These are phyloP conservation scores for Drosophila meridionalis DNA, from an alignment of 2,888 invertebrate species.

Conservation along the genomic window DNA sequence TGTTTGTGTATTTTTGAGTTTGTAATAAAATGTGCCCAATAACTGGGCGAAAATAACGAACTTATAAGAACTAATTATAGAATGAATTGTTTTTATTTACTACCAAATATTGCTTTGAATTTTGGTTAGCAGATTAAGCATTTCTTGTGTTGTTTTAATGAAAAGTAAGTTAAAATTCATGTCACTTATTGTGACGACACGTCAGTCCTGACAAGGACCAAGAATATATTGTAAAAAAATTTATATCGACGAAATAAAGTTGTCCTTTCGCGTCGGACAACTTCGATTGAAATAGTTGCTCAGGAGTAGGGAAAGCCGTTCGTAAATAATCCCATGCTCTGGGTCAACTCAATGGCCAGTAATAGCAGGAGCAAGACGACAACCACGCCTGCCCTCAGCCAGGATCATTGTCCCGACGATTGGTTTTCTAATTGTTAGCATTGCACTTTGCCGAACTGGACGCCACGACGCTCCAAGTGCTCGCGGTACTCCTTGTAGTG, in stretches of 20 bases:
- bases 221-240: slow-evolving; percentile 19
- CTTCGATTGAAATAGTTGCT: slow-evolving; percentile 23
- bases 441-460: slow-evolving; percentile 84
- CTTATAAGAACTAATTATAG: slow-evolving; percentile 29
- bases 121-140: slow-evolving; percentile 66
- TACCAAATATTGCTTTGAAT: slow-evolving; percentile 43
- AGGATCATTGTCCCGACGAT: slow-evolving; percentile 65
- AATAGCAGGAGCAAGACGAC: slow-evolving; percentile 65
- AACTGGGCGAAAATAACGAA: slow-evolving; percentile 35
- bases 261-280: slow-evolving; percentile 31
- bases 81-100: slow-evolving; percentile 18
- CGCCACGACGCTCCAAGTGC: slow-evolving; percentile 81
- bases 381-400: slow-evolving; percentile 70
- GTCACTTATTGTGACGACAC: slow-evolving; percentile 33
- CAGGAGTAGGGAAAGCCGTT: slow-evolving; percentile 40
- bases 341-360: slow-evolving; percentile 63
- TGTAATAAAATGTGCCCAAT: slow-evolving; percentile 24
- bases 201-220: slow-evolving; percentile 19
- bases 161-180: slow-evolving; percentile 47
- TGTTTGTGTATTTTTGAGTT: slow-evolving; percentile 13
- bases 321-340: slow-evolving; percentile 43
- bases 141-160: slow-evolving; percentile 48
- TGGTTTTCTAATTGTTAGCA: slow-evolving; percentile 82
- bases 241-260: slow-evolving; percentile 29
- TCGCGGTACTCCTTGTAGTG: slow-evolving; percentile 92